Evolutionary conservation across 2,888 invertebrate genomes (phyloP), one percentile per base, ranked within the genome.

Genomic region (Myopa testacea): DNA sequence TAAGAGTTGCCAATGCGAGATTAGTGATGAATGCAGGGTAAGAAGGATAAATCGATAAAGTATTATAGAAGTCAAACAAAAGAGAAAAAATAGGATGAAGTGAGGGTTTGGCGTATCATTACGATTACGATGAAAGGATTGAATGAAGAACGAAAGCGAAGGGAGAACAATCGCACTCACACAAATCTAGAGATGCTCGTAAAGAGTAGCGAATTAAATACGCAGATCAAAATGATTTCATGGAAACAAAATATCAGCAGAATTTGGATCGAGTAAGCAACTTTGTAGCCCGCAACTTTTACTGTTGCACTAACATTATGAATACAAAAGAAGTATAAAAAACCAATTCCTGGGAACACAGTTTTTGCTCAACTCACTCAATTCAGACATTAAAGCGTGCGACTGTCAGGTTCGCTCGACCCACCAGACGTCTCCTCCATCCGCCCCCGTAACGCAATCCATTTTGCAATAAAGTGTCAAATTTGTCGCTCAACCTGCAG

Each of bases 381-480:
- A 16, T 14, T 55, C 45, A 45, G 10, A 45, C 10, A 45, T 45
- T 45, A 45, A 6, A 45, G 45, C 4, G 6, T 3, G 6, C 10
- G 45, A 10, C 45, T 45, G 3, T 45, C 10, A 10, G 45, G 45
- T 8, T 45, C 10, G 3, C 10, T 45, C 45, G 45, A 6, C 45
- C 45, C 7, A 8, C 45, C 45, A 45, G 10, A 45, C 10, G 45
- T 45, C 45, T 45, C 45, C 45, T 45, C 45, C 45, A 45, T 45
- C 10, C 45, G 10, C n/a, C 16, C n/a, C 4, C 19, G 8, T 4
- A 40, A 45, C 37, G 19, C n/a, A 16, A n/a, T 5, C 8, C 55
- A 55, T 6, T 55, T n/a, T 19, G 40, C 60, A 71, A 60, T 71
- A 71, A 71, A 71, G 38, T 60, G 60, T 19, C 60, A 71, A 45